phyloP scores from a whole-genome alignment of 2,888 invertebrate genomes.

The Hecatera dysodea region DNA sequence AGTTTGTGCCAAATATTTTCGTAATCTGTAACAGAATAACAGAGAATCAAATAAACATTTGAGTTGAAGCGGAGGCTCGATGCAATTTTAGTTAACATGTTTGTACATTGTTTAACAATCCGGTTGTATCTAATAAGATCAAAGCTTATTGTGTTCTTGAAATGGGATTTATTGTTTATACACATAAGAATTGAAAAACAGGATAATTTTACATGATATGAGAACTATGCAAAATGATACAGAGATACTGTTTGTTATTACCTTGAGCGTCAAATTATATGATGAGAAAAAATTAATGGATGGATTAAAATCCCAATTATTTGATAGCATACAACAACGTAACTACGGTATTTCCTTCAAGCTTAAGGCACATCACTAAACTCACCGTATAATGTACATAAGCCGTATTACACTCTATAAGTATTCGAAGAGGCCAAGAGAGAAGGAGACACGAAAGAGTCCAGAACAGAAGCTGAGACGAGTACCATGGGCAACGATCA shows the following conservation, averaged over 20 bases:
- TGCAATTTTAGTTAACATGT: constrained; percentile 34
- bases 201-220: background rate
- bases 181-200: background rate
- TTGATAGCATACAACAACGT: background rate
- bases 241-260: background rate
- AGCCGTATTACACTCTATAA: constrained; percentile 95
- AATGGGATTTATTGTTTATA: constrained; percentile 36
- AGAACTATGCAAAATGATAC: background rate
- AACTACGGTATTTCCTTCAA: background rate
- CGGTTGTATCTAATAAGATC: constrained; percentile 48
- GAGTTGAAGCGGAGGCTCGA: constrained; percentile 27
- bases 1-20: constrained; percentile 95
- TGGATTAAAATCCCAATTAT: background rate
- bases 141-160: constrained; percentile 44
- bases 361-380: background rate
- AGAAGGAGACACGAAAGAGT: constrained; percentile 93
- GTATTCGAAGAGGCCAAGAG: constrained; percentile 95
- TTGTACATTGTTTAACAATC: constrained; percentile 32
- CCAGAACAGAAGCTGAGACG: constrained; percentile 94
- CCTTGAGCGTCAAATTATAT: background rate
- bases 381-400: constrained; percentile 95
- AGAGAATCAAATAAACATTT: constrained; percentile 36
- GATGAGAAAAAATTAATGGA: background rate
- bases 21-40: constrained; percentile 90
- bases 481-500: constrained; percentile 92